Conservation (phyloP, 2,797 vertebrate genomes). For the Hydrolagus colliei region DNA sequence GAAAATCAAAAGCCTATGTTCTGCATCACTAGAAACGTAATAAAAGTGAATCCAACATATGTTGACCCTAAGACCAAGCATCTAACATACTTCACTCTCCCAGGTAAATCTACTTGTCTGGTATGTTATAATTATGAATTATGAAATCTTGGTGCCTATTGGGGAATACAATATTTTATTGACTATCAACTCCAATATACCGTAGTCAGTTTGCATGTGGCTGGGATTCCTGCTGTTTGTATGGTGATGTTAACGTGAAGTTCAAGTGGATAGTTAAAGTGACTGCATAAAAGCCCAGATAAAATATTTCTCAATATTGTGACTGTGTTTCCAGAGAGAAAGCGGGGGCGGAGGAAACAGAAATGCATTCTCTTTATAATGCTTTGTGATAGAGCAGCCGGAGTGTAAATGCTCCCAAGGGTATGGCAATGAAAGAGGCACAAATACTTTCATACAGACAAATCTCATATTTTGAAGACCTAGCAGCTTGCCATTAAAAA, state of each 20-base stretch:
- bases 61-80: not conserved
- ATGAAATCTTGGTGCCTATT: not conserved
- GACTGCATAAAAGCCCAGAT: not conserved
- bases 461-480: slow-evolving; percentile 16
- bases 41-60: not conserved
- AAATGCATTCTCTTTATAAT: not conserved
- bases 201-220: no score
- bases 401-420: slow-evolving; percentile 12
- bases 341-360: no score
- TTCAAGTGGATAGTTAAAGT: not conserved
- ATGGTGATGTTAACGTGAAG: not conserved
- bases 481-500: not conserved
- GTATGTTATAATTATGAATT: not conserved
- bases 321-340: not conserved
- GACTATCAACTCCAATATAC: no score
- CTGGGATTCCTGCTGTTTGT: not conserved
- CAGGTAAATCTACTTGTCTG: not conserved
- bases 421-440: slow-evolving; percentile 25
- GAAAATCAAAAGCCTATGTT: not conserved
- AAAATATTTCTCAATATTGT: not conserved
- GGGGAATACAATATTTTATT: no score
- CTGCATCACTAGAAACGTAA: not conserved
- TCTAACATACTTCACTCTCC: not conserved
- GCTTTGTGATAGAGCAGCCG: slow-evolving; percentile 9
- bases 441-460: slow-evolving; percentile 10